Evolutionary conservation across 2,797 vertebrate genomes (phyloP), one percentile per base, ranked within the genome.

Genomic region (Melanotaenia parkinsoni): DNA sequence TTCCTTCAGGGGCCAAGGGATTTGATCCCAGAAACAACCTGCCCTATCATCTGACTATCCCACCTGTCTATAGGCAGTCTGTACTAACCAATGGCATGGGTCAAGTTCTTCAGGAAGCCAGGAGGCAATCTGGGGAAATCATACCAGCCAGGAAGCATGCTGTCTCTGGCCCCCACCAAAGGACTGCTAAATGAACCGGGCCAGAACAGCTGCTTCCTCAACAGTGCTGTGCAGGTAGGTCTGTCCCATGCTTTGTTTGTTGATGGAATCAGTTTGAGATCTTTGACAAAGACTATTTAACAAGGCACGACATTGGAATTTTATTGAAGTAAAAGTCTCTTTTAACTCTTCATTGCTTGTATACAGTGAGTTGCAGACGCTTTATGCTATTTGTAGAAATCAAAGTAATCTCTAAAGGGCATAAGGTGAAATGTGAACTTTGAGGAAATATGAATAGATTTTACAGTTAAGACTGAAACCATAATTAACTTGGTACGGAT

Each of bases 171-270:
- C n/a, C 98, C 98, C 37, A 98, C 97, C 80, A 98, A 98, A 90
- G 98, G 98, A 86, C 93, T 99, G 14, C 86, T 99, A 70, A 99
- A 99, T 58, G 98, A 99, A 80, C 98, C 98, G 0, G 98, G 98
- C 72, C 98, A 99, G 88, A 99, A 99, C 94, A 99, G 96, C 93
- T 99, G 98, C 92, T 99, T 99, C 88, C 98, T 99, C 74, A 99
- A 99, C 86, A 99, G 98, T 65, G 98, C 98, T 28, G 96, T 99
- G 71, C 98, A 99, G 97, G 98, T 99, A 92, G 86, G 95, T 28
- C 53, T 26, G 53, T 7, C 53, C 26, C 5, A 7, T 7, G 51
- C 13, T 11, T 54, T 50, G 16, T 60, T 63, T 53, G 47, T 65
- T 56, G 54, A 57, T 33, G 1, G 20, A 24, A 26, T 33, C 24